phyloP scores from a whole-genome alignment of 2,113 vertebrate genomes.

The Pangasianodon gigas region DNA sequence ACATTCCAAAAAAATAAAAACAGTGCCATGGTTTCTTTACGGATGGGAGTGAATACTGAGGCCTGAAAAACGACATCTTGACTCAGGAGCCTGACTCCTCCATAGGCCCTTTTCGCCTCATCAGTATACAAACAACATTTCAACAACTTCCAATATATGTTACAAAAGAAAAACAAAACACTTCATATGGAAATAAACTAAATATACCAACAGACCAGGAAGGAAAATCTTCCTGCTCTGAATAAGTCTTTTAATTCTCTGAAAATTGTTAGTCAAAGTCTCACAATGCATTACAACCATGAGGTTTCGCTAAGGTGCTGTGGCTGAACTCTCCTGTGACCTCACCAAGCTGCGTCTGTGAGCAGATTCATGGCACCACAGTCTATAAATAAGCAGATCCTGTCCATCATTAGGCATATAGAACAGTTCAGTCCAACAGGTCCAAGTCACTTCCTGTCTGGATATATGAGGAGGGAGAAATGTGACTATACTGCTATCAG shows the following conservation, averaged over 20 bases:
- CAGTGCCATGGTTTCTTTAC: conserved; percentile 52
- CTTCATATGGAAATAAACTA: conserved; percentile 43
- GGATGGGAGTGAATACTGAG: conserved; percentile 56
- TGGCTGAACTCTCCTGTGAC: neutral
- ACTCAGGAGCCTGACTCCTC: conserved; percentile 34
- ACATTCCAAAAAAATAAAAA: conserved; percentile 59
- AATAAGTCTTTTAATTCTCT: conserved; percentile 27
- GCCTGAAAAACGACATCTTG: conserved; percentile 48
- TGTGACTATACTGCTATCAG: neutral
- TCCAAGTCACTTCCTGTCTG: neutral
- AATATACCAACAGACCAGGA: conserved; percentile 50
- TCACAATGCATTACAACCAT: conserved; percentile 35
- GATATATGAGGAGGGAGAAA: neutral
- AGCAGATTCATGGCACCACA: conserved; percentile 33
- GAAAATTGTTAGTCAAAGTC: conserved; percentile 37
- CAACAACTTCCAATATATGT: conserved; percentile 43
- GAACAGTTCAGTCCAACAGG: neutral
- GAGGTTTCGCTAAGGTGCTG: conserved; percentile 23
- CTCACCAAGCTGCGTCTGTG: neutral
- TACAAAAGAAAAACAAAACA: conserved; percentile 35
- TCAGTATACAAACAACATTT: conserved; percentile 41
- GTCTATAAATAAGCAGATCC: conserved; percentile 13
- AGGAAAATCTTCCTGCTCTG: conserved; percentile 46
- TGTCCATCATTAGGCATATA: neutral
- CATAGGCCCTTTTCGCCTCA: conserved; percentile 16